These are phyloP conservation scores for Allenopithecus nigroviridis DNA, from an alignment of 2,797 vertebrate species.

Conservation along the genomic window DNA sequence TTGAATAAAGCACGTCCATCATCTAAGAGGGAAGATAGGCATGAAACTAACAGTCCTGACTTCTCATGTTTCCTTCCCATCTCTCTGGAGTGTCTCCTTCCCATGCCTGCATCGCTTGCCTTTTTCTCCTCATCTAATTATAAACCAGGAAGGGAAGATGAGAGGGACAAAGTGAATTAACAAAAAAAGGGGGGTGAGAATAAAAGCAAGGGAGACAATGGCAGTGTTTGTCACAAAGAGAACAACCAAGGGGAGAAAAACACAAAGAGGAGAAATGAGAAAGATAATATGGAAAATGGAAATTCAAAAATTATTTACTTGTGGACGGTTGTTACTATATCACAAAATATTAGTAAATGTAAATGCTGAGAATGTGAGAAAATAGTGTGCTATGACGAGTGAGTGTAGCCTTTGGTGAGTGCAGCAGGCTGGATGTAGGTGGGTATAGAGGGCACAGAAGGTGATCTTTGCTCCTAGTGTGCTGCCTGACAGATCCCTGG, in stretches of 20 bases:
- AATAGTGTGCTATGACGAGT: neutral
- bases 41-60: accelerated
- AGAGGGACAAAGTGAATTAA: neutral
- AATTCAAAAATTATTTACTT: neutral
- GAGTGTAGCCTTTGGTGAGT: neutral
- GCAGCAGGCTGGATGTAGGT: neutral
- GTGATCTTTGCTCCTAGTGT: neutral
- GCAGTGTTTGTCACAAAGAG: neutral
- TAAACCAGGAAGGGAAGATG: neutral
- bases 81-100: neutral
- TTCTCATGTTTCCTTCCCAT: neutral
- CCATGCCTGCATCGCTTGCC: neutral
- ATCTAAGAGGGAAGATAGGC: accelerated
- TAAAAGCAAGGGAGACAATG: neutral
- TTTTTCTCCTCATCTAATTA: neutral
- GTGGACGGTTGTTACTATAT: neutral
- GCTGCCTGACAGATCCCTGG: neutral
- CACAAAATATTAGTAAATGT: neutral
- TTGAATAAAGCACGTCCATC: neutral
- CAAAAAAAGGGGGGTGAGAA: neutral
- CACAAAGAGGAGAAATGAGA: neutral
- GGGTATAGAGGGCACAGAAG: neutral
- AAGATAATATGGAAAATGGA: neutral
- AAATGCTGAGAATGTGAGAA: neutral
- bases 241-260: neutral